phyloP scores from a whole-genome alignment of 2,888 invertebrate species.

The Palloptera scutellata region DNA sequence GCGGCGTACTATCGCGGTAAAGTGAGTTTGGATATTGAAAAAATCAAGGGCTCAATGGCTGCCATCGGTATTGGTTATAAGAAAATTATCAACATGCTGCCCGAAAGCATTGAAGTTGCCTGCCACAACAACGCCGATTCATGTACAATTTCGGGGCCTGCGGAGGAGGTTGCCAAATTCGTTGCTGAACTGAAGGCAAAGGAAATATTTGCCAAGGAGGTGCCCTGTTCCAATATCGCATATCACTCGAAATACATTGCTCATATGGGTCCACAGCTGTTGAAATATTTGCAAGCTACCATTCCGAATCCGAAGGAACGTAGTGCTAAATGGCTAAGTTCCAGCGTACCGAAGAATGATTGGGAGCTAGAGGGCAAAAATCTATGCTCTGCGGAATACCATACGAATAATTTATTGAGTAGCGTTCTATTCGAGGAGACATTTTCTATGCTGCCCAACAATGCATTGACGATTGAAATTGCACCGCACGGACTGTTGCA shows the following conservation, averaged over 20 bases:
- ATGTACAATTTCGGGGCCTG: constrained; percentile 90
- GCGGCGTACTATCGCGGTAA: constrained; percentile 84
- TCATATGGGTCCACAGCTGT: constrained; percentile 72
- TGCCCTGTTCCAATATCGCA: constrained; percentile 86
- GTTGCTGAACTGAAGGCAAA: constrained; percentile 73
- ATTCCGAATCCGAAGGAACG: constrained; percentile 74
- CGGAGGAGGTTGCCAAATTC: constrained; percentile 72
- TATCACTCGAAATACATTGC: constrained; percentile 88
- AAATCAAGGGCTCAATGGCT: constrained; percentile 86
- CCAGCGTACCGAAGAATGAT: constrained; percentile 76
- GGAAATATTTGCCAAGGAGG: constrained; percentile 82
- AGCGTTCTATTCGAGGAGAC: constrained; percentile 70
- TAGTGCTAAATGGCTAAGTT: constrained; percentile 83
- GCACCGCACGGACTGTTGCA: constrained; percentile 76
- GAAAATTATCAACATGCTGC: constrained; percentile 70
- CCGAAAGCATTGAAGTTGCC: constrained; percentile 81
- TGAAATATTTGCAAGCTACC: constrained; percentile 71
- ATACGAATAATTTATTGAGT: constrained; percentile 81
- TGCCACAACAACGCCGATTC: constrained; percentile 89
- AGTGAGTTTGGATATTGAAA: constrained; percentile 74
- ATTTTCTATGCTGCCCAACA: constrained; percentile 69
- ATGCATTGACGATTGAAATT: constrained; percentile 73
- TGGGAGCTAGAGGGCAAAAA: constrained; percentile 75
- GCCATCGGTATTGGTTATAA: constrained; percentile 77
- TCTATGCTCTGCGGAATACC: constrained; percentile 82